A percentile compares a stretch with the other conserved stretches of the same genome.
phyloP scores from a whole-genome alignment of 2,797 vertebrate species.

The Aulostomus chinensis region DNA sequence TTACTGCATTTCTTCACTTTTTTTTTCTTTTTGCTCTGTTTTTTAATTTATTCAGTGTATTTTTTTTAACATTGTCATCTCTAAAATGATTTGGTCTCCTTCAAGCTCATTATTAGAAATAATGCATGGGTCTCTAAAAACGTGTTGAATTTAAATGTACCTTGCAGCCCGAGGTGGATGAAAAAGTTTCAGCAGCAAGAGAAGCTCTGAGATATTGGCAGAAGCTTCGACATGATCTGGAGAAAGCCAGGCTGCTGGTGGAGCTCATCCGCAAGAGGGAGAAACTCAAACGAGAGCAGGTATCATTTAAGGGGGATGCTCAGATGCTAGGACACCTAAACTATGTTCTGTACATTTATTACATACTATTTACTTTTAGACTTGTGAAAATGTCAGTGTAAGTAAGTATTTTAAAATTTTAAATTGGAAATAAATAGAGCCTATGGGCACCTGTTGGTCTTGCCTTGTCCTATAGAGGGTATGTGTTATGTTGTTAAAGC shows the following conservation, averaged over 20 bases:
- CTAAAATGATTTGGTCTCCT: no score
- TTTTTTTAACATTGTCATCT: neutral
- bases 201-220: constrained; percentile 97
- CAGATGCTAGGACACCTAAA: neutral
- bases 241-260: constrained; percentile 92
- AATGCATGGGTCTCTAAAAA: neutral
- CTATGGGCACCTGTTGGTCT: no score
- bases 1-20: neutral
- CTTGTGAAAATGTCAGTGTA: no score
- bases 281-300: constrained; percentile 88
- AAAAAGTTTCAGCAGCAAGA: constrained; percentile 90
- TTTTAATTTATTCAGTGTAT: neutral
- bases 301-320: constrained; percentile 35
- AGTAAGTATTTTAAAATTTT: no score
- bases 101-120: neutral
- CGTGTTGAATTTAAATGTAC: constrained; percentile 3
- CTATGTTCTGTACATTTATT: constrained; percentile 1
- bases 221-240: constrained; percentile 94
- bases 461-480: no score
- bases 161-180: constrained; percentile 83
- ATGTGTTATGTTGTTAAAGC: no score
- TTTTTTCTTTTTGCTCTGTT: neutral
- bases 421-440: neutral
- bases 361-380: no score
- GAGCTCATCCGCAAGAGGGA: constrained; percentile 90